phyloP scores from a whole-genome alignment of 2,797 vertebrate genomes.

The Mustela erminea region DNA sequence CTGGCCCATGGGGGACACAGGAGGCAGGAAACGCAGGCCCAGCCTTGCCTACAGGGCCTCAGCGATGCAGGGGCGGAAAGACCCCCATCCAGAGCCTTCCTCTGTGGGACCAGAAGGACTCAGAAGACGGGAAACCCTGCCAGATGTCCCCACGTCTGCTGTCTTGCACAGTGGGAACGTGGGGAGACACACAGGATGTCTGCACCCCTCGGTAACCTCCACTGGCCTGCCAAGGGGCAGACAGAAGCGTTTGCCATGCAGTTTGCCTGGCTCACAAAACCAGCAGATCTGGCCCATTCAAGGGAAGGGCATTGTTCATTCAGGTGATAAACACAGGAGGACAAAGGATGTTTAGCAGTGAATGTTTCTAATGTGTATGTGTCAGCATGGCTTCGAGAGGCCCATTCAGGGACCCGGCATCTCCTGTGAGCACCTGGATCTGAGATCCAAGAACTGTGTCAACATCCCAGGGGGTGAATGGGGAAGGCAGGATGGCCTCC shows the following conservation, averaged over 20 bases:
- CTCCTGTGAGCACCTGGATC: background rate
- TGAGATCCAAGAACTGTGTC: background rate
- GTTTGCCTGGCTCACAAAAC: background rate
- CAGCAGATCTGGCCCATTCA: too few relatives aligned
- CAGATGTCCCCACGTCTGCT: background rate
- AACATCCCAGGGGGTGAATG: background rate
- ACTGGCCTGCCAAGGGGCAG: background rate
- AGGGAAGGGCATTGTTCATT: background rate
- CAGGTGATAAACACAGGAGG: background rate
- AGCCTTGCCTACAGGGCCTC: background rate
- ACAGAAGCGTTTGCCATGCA: fast-evolving
- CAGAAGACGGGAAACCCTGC: background rate
- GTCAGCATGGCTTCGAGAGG: background rate
- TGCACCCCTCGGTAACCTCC: background rate
- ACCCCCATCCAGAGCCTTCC: background rate
- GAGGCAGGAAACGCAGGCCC: background rate
- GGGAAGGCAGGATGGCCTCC: background rate
- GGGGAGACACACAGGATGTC: background rate
- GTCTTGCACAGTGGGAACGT: background rate
- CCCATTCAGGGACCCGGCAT: background rate
- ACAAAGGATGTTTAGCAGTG: too few relatives aligned
- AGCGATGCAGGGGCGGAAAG: background rate
- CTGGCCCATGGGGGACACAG: background rate
- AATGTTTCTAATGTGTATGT: background rate
- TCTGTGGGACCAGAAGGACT: background rate